Evolutionary conservation across 2,888 invertebrate species (phyloP), one percentile per base, ranked within the genome.

Genomic region (Amitus sp.): DNA sequence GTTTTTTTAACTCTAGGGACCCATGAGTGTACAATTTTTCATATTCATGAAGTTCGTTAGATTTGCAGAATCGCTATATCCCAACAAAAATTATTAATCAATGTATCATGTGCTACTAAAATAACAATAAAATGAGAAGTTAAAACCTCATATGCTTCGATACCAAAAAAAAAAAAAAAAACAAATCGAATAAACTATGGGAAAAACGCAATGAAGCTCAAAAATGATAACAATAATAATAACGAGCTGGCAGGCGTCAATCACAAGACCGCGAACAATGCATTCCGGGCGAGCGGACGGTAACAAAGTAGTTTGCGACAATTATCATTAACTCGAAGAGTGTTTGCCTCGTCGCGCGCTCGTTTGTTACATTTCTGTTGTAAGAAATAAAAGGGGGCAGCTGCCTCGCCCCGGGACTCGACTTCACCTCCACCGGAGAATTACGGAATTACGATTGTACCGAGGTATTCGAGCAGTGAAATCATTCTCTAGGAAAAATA

Each of bases 401-500:
- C 77, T 78, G 78, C 68, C 62, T 67, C 77, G 70, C 77, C 72
- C 68, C 74, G 70, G 78, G 78, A 69, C 69, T 67, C 68, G 52
- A 45, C 52, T 58, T 51, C 53, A 59, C 42, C 60, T 57, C 48
- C 59, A 57, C 46, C 62, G 34, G 43, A 45, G 59, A 57, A 57
- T 63, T 55, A 62, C 54, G 59, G 20, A 50, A 39, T 46, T 42
- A 47, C 73, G 72, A 79, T 79, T 79, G 78, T 79, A 71, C 79
- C 70, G 73, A 75, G 73, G 75, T 78, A 78, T 72, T 74, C 73
- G 69, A 73, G 75, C 77, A 74, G 69, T 67, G 69, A 73, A 77
- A 70, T 75, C 79, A 74, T 62, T 79, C 78, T 78, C 71, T 70
- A 77, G 79, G 79, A 80, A 80, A 80, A 79, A 80, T 80, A 80